Evolutionary conservation across 2,888 invertebrate genomes (phyloP).

Genomic region (Aporophyla lueneburgensis): DNA sequence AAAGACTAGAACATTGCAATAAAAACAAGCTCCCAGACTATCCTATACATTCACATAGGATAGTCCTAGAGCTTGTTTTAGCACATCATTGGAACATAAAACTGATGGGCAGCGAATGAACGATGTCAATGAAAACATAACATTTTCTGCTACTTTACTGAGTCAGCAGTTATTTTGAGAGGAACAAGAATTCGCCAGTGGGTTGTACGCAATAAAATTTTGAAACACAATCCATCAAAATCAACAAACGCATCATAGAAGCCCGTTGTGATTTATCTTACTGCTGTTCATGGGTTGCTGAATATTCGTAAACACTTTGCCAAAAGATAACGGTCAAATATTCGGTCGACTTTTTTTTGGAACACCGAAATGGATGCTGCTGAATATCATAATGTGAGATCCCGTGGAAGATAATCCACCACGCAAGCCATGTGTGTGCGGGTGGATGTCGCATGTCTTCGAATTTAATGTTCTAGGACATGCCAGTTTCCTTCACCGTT

Average conservation of each 20-base stretch:
- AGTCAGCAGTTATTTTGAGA: conserved; percentile 53
- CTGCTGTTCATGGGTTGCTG: neutral
- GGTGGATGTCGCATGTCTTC: no score
- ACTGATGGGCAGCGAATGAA: conserved; percentile 62
- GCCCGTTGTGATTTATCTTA: neutral
- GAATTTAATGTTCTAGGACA: no score
- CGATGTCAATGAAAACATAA: conserved; percentile 45
- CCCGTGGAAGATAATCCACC: no score
- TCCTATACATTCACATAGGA: conserved; percentile 5
- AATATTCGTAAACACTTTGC: neutral
- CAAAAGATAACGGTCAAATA: no score
- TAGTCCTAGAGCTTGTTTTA: conserved; percentile 6
- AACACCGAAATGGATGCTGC: no score
- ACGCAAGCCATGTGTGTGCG: no score
- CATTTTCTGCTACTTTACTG: conserved; percentile 32
- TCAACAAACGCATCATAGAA: neutral
- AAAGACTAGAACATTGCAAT: conserved; percentile 47
- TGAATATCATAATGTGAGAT: no score
- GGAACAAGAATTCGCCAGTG: neutral
- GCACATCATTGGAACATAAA: conserved; percentile 54
- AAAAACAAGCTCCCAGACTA: conserved; percentile 48
- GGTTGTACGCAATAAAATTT: conserved; percentile 14
- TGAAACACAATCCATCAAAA: conserved; percentile 27
- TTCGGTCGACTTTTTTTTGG: no score
- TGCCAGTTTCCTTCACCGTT: no score